Evolutionary conservation across 2,888 invertebrate species (phyloP), one percentile per base, ranked within the genome.

Genomic region (Leptura quadrifasciata): DNA sequence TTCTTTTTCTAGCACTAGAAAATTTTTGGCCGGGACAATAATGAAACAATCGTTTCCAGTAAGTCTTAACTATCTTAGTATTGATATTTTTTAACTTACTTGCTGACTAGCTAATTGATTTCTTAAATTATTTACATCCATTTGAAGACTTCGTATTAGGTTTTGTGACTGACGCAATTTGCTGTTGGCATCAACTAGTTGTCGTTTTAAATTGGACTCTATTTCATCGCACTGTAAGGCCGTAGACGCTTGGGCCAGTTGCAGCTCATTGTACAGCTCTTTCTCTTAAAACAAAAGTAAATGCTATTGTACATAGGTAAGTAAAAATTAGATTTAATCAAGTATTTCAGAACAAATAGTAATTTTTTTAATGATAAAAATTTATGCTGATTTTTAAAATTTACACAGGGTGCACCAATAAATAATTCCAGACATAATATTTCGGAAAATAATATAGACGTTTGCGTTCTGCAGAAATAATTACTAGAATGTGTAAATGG

Each of bases 201-300:
- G 78, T 54, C 76, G 77, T 47, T 77, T 77, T 10, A 79, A 63
- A 17, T 71, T 76, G 0, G 81, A 78, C 75, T 83, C 83, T 8
- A 80, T 72, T 75, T 82, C 81, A 65, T 82, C 81, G 52, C 75
- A 76, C 57, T 81, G 78, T 47, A 81, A 69, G 39, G 77, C 81
- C 6, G 72, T 75, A 10, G 80, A 70, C 15, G 81, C 81, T 65
- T 77, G 79, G 35, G 63, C 58, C 20, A 80, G 24, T 71, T 82
- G 81, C 54, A 82, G 61, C 58, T 82, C 80, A 21, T 82, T 78
- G n/a, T 76, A 72, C 20, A 82, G 68, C 64, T 79, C 73, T 27
- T 71, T 77, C 60, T 79, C 81, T 83, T 54, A 63, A 78, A 79
- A 57, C 21, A 55, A 21, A 12, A 20, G n/a, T 57, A 17, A 58